Evolutionary conservation across 1,140 invertebrate genomes (phyloP).

Genomic region (Drosophila oshimai): DNA sequence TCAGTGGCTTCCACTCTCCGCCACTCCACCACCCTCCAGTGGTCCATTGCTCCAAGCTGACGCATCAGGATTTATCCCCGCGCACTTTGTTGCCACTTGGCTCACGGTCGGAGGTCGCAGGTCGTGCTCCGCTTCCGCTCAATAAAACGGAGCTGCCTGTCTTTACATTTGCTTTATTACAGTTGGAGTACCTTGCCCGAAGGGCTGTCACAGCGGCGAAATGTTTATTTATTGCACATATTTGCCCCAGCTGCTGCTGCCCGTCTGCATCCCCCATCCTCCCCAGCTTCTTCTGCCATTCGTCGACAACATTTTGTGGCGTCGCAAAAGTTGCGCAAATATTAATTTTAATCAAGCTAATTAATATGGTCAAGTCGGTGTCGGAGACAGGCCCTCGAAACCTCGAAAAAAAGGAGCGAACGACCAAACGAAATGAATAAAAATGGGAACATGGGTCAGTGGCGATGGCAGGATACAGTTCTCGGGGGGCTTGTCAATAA

Average conservation of each 20-base stretch:
- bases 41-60: conserved; percentile 12
- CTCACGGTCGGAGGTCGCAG: conserved; percentile 1
- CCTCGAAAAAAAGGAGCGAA: not conserved
- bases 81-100: conserved; percentile 44
- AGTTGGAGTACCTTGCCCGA: conserved; percentile 56
- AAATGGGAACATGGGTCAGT: conserved; percentile 44
- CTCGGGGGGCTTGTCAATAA: not conserved
- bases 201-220: conserved; percentile 55
- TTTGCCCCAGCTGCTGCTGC: conserved; percentile 29
- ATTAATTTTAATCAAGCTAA: conserved; percentile 82
- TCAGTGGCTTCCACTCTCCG: conserved; percentile 26
- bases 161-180: conserved; percentile 76
- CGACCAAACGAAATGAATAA: conserved; percentile 44
- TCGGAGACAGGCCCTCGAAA: not conserved
- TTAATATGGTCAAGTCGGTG: conserved; percentile 74
- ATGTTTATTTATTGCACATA: conserved; percentile 75
- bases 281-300: not conserved
- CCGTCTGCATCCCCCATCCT: not conserved
- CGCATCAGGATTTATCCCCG: conserved; percentile 71
- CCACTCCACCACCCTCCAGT: too few relatives aligned
- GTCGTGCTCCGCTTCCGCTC: conserved; percentile 55
- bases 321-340: conserved; percentile 61
- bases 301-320: conserved; percentile 37
- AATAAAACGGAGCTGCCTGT: conserved; percentile 70
- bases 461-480: conserved; percentile 6